phyloP scores from a whole-genome alignment of 2,888 invertebrate genomes.

The Xanthia togata region DNA sequence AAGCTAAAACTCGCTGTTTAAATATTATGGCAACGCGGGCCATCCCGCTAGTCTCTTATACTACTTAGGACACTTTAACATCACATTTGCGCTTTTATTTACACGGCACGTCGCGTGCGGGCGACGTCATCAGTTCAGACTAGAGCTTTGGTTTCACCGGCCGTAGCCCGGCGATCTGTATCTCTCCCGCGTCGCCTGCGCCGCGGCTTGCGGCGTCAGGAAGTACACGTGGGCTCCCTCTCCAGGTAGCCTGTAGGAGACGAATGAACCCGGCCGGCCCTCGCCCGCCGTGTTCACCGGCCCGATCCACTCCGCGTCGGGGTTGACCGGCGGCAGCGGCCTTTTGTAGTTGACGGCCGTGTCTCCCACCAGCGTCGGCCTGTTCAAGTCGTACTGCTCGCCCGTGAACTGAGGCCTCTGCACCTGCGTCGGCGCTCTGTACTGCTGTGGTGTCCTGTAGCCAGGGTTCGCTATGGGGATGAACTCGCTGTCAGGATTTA shows the following conservation, averaged over 20 bases:
- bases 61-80: slow-evolving; percentile 90
- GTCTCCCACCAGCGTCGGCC: slow-evolving; percentile 85
- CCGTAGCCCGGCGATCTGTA: slow-evolving; percentile 85
- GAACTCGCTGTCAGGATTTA: slow-evolving; percentile 93
- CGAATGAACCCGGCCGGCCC: slow-evolving; percentile 91
- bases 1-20: slow-evolving; percentile 75
- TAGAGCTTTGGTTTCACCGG: slow-evolving; percentile 89
- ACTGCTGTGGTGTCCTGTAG: slow-evolving; percentile 81
- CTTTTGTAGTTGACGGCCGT: slow-evolving; percentile 91
- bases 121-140: slow-evolving; percentile 84
- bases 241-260: slow-evolving; percentile 93
- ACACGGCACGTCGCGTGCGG: slow-evolving; percentile 80
- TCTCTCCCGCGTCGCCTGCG: slow-evolving; percentile 78
- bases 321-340: slow-evolving; percentile 89
- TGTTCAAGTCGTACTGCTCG: slow-evolving; percentile 85
- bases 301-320: slow-evolving; percentile 91
- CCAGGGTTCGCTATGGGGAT: slow-evolving; percentile 87
- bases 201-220: slow-evolving; percentile 92
- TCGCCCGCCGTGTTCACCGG: slow-evolving; percentile 87
- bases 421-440: slow-evolving; percentile 78
- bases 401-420: slow-evolving; percentile 82
- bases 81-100: slow-evolving; percentile 91
- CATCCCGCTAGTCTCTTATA: slow-evolving; percentile 87
- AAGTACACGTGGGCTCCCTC: slow-evolving; percentile 95
- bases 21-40: slow-evolving; percentile 89